Evolutionary conservation across 2,888 invertebrate genomes (phyloP), one percentile per base, ranked within the genome.

Genomic region (Drosophila ochracea): DNA sequence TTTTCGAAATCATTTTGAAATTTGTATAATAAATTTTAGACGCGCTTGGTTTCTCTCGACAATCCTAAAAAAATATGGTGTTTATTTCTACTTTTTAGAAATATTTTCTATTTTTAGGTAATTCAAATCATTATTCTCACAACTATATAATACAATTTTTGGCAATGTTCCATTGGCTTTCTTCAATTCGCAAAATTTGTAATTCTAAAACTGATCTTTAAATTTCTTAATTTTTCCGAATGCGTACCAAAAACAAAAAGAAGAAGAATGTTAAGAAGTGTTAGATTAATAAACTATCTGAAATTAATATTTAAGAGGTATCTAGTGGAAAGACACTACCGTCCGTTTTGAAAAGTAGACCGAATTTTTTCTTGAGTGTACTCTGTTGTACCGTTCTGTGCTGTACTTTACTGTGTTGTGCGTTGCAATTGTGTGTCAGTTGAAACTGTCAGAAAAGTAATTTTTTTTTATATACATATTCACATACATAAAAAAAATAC

Each of bases 401-500:
- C 6, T 63, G 35, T 37, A 30, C 25, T 21, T 43, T 43, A 21
- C 43, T 13, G 28, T 43, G 52, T 31, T 59, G 57, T 52, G 50
- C 52, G 31, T 31, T 39, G 54, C 57, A 39, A 39, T 19, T 61
- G 53, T 37, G 41, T 41, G 49, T 64, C 41, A 49, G 49, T 35
- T 59, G 47, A 16, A 39, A 47, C 49, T 68, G 43, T 69, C 58
- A 50, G 35, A 37, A 28, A 31, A 59, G 57, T 64, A 62, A 69
- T 66, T 72, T 64, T 55, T 67, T 60, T 58, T 52, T 21, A 52
- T 41, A 68, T 77, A 70, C 70, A 73, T 79, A 81, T 82, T 81
- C 82, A 82, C 74, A 89, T 78, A 68, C 78, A 84, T 79, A 52
- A 69, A 75, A 64, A 77, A 89, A 82, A 86, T 79, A 89, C 88